phyloP scores from a whole-genome alignment of 2,797 vertebrate species.

The Sarcophilus harrisii region DNA sequence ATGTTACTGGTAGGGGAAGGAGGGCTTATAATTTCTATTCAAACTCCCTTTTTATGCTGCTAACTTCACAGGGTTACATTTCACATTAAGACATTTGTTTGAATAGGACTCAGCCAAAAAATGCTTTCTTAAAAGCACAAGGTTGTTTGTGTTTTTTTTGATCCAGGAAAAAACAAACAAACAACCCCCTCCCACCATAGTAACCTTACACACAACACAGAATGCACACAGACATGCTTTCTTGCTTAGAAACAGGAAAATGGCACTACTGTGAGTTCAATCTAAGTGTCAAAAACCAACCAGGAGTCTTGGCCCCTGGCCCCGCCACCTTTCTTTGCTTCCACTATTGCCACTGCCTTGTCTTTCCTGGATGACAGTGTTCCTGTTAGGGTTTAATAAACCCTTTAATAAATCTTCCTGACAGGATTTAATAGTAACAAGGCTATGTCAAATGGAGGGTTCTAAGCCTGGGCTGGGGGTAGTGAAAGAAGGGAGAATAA shows the following conservation, averaged over 20 bases:
- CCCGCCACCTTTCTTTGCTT: slow-evolving; percentile 29
- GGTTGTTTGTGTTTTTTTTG: slow-evolving; percentile 38
- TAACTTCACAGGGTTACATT: slow-evolving; percentile 18
- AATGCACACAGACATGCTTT: slow-evolving; percentile 63
- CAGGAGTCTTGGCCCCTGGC: slow-evolving; percentile 5
- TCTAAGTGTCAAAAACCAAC: slow-evolving; percentile 29
- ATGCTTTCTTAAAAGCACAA: slow-evolving; percentile 61
- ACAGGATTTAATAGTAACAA: slow-evolving; percentile 36
- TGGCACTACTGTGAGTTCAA: neutral
- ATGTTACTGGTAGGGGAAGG: neutral
- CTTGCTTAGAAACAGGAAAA: slow-evolving; percentile 45
- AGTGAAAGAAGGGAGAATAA: slow-evolving; percentile 66
- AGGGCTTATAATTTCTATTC: slow-evolving; percentile 38
- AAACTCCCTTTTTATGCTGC: slow-evolving; percentile 27
- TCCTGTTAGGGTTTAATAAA: slow-evolving; percentile 18
- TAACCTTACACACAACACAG: slow-evolving; percentile 45
- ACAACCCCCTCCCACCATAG: slow-evolving; percentile 32
- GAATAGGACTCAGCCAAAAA: slow-evolving; percentile 64
- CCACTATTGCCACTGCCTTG: neutral
- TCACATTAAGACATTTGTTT: slow-evolving; percentile 52
- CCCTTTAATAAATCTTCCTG: too few species aligned
- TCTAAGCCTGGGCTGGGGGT: slow-evolving; percentile 31
- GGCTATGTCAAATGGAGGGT: neutral
- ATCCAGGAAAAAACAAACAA: slow-evolving; percentile 39
- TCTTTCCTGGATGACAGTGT: slow-evolving; percentile 36